Base-by-base conservation (phyloP, 1,140 invertebrate genomes). In the Plodia interpunctella region DNA sequence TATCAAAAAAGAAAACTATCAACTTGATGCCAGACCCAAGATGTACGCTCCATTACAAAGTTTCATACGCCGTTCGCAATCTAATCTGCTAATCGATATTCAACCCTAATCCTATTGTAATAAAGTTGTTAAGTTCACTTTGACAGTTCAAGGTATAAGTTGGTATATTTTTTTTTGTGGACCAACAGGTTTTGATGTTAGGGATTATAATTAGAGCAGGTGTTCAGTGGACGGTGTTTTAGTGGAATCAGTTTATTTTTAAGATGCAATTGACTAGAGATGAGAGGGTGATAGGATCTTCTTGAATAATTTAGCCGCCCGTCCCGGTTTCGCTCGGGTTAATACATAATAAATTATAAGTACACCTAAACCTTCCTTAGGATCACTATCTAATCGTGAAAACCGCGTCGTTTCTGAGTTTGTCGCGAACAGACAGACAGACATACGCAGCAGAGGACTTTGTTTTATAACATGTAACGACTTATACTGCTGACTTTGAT, bases 191-290 rank as follows among this genome's bases (percentile, higher is more conserved):
- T 78, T 76, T 62, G 66, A 73, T 66, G 61, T 73, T 66, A 71
- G 70, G 70, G 69, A 63, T 61, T 60, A 67, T 83, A 80, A 82
- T 83, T 81, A 80, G 80, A 74, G 80, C 82, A 85, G 82, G 80
- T 85, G 82, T 78, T 76, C 74, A 67, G 63, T 74, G 72, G 66
- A 59, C 57, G 49, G 53, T 54, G 20, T 66, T 59, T 63, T 61
- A 35, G 62, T 61, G 59, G 56, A 57, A 49, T 56, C 49, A 60
- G 61, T 54, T 60, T 69, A 62, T 65, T 71, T 69, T 62, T 62
- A 20, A 18, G 38, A 44, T 44, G 38, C 38, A 44, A 15, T 10
- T 13, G 38, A 13, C 6, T 17, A n/a, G 38, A 0, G 32, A 35
- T 13, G 32, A 25, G 32, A n/a, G 8, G 32, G 38, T 44, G 38